A percentile compares a stretch with the other conserved stretches of the same genome.
phyloP scores from a whole-genome alignment of 2,888 invertebrate species.

The Eubasilissa splendida region DNA sequence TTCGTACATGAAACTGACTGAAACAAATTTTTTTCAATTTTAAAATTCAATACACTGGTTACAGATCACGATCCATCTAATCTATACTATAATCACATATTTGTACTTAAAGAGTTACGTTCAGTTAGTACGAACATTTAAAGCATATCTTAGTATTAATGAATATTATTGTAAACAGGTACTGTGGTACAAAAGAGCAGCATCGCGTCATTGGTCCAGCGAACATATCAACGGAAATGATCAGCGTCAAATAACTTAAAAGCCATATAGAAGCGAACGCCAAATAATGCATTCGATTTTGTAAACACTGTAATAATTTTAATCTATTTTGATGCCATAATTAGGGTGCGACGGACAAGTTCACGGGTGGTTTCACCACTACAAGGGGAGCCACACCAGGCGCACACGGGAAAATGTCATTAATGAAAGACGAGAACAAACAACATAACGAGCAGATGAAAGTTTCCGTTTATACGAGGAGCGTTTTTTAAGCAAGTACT shows the following conservation, averaged over 20 bases:
- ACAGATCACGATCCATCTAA: too few relatives aligned
- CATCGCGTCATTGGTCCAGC: too few relatives aligned
- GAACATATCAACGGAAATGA: conserved; percentile 3
- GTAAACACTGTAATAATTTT: background rate
- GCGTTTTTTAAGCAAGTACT: too few relatives aligned
- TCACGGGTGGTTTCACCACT: background rate
- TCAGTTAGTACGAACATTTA: too few relatives aligned
- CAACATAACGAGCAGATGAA: background rate
- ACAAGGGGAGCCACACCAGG: background rate
- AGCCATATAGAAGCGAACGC: conserved; percentile 6
- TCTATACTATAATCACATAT: too few relatives aligned
- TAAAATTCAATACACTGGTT: too few relatives aligned
- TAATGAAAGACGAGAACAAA: conserved; percentile 42
- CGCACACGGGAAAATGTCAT: conserved; percentile 30
- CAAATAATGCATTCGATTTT: background rate
- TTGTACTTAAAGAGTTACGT: too few relatives aligned
- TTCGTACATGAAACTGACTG: too few relatives aligned
- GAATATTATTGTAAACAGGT: background rate
- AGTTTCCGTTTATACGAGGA: too few relatives aligned
- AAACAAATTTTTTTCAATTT: too few relatives aligned
- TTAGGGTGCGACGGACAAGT: background rate
- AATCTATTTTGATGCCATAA: background rate
- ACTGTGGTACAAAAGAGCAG: background rate
- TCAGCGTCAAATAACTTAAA: background rate
- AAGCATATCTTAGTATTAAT: too few relatives aligned